Conservation (phyloP, 2,797 vertebrate species). For the Malurus splendens region DNA sequence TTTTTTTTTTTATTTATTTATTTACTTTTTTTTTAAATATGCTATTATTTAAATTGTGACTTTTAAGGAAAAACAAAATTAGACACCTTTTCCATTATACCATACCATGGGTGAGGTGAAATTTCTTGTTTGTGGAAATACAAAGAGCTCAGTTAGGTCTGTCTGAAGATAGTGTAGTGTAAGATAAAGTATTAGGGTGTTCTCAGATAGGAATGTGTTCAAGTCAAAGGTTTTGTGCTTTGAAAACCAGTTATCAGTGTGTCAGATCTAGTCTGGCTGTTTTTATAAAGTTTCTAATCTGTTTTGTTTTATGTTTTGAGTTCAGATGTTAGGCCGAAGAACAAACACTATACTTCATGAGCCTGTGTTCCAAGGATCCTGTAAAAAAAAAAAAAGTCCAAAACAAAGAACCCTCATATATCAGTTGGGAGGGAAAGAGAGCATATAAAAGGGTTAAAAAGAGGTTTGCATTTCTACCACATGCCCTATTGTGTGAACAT, state of each 20-base stretch:
- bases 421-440: constrained; percentile 53
- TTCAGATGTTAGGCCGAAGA: constrained; percentile 42
- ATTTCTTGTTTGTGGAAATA: neutral
- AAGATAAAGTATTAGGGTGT: neutral
- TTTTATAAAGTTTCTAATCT: constrained; percentile 13
- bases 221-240: neutral
- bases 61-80: neutral
- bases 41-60: neutral
- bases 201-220: neutral
- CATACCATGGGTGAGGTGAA: neutral
- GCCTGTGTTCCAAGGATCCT: constrained; percentile 50
- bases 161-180: neutral
- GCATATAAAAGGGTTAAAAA: constrained; percentile 74
- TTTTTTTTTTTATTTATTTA: neutral
- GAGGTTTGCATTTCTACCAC: constrained; percentile 76
- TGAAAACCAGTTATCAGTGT: neutral
- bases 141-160: neutral
- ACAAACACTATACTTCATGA: constrained; percentile 7
- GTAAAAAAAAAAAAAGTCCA: neutral
- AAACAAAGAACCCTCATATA: constrained; percentile 62
- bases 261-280: neutral
- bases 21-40: neutral
- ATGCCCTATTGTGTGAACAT: constrained; percentile 85
- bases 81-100: neutral
- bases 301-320: constrained; percentile 17